Base-by-base conservation (phyloP, 2,113 vertebrate species). In the Pteronura brasiliensis region DNA sequence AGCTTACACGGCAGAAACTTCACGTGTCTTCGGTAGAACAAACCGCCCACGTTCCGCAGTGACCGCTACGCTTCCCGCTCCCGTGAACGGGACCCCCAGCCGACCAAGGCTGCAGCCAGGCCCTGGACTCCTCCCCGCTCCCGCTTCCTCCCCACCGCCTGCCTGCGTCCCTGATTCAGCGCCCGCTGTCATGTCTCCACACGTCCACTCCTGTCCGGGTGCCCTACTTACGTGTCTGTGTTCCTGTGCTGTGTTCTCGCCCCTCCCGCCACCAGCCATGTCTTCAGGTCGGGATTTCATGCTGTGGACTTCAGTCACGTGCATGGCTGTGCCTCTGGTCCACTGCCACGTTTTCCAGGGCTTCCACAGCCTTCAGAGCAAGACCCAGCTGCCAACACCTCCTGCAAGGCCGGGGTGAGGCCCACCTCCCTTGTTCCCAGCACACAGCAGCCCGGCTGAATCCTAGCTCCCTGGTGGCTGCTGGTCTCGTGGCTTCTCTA, bases 151-250 rank as follows among this genome's bases (percentile, higher is more conserved):
- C 18, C 9, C 36, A 20, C 13, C 44, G 31, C 1, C 17, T 15
- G 3, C 82, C 21, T 31, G 47, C 17, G 17, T 55, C 52, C 52
- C 52, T 18, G 52, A 18, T 55, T 18, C 52, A 21, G 1, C 0
- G 7, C 49, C 3, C 8, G 14, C 8, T 69, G 17, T 69, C 61
- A 5, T 65, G 10, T n/a, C 76, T 42, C 29, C 7, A 2, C 7
- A 42, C 1, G 2, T n/a, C 14, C 5, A 1, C 27, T 29, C 55
- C 69, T 47, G 8, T 80, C 18, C 4, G 0, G 23, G 8, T 0
- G 3, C 55, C 15, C 5, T 34, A 10, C 2, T 20, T 15, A 12
- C 11, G 52, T 49, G 17, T 29, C 63, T 8, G 7, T 8, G 47
- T 4, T 27, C 47, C 13, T 4, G 0, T 3, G 23, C 29, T 1